Conservation (phyloP, 2,797 vertebrate genomes). For the Enoplosus armatus region DNA sequence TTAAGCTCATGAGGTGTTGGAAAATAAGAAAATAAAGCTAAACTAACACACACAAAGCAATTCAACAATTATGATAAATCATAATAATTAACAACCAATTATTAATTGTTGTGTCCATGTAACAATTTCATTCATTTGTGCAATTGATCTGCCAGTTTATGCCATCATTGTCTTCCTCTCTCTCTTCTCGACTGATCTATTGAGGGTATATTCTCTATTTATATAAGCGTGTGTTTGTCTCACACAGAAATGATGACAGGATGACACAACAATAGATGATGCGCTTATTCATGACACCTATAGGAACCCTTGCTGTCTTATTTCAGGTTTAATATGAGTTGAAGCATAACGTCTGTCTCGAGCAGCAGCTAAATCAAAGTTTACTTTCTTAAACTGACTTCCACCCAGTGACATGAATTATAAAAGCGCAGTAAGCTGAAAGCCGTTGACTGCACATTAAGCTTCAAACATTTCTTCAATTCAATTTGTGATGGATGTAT, state of each 20-base stretch:
- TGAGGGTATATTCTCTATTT: background rate
- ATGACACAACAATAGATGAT: background rate
- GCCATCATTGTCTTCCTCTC: background rate
- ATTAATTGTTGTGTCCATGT: too few species aligned
- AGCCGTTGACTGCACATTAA: background rate
- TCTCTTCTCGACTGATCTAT: background rate
- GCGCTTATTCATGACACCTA: background rate
- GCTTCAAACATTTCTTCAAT: background rate
- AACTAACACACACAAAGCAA: background rate
- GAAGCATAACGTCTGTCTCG: background rate
- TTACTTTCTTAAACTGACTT: background rate
- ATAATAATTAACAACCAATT: background rate
- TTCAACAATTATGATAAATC: background rate
- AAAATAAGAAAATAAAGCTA: background rate
- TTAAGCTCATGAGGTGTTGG: background rate
- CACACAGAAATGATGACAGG: slow-evolving; percentile 1
- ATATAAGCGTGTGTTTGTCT: background rate
- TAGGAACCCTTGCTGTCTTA: background rate
- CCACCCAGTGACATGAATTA: background rate
- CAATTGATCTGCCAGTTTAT: too few species aligned
- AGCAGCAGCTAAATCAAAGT: slow-evolving; percentile 11
- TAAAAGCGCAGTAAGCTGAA: background rate
- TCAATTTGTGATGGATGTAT: background rate
- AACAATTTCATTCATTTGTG: background rate
- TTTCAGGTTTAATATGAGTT: background rate